phyloP scores from a whole-genome alignment of 2,797 vertebrate genomes.

The Prunella strophiata region DNA sequence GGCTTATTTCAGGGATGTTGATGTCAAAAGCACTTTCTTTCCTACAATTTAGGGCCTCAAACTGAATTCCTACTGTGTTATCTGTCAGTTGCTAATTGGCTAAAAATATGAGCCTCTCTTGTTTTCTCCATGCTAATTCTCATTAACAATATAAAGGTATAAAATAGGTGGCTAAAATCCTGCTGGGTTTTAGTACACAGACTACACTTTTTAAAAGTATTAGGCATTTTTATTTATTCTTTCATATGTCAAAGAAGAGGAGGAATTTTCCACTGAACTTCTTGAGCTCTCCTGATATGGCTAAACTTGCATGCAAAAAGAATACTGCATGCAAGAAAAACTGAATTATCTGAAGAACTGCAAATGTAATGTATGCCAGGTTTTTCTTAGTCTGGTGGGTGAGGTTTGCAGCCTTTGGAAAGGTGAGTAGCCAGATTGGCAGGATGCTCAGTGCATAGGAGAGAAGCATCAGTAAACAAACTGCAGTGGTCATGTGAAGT shows the following conservation, averaged over 20 bases:
- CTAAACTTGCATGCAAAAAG: background rate
- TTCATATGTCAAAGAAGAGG: background rate
- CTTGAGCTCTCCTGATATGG: background rate
- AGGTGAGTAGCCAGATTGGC: background rate
- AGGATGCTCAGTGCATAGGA: background rate
- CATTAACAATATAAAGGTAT: background rate
- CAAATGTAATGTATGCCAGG: background rate
- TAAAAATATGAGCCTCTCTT: background rate
- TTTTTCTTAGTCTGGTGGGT: background rate
- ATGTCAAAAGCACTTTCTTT: background rate
- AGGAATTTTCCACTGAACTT: background rate
- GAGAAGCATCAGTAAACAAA: background rate
- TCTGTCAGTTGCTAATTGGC: background rate
- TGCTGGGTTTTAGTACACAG: background rate
- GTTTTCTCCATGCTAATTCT: background rate
- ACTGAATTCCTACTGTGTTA: background rate
- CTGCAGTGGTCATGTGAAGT: background rate
- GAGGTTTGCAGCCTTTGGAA: background rate
- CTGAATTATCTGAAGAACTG: background rate
- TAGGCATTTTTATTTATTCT: background rate
- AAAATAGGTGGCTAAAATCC: background rate
- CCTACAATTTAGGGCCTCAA: background rate
- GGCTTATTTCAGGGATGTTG: background rate
- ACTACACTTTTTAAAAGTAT: background rate
- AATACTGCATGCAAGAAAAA: background rate